A percentile compares a stretch with the other conserved stretches of the same genome.
phyloP scores from a whole-genome alignment of 1,140 invertebrate genomes.

The Zaprionus kolodkinae region DNA sequence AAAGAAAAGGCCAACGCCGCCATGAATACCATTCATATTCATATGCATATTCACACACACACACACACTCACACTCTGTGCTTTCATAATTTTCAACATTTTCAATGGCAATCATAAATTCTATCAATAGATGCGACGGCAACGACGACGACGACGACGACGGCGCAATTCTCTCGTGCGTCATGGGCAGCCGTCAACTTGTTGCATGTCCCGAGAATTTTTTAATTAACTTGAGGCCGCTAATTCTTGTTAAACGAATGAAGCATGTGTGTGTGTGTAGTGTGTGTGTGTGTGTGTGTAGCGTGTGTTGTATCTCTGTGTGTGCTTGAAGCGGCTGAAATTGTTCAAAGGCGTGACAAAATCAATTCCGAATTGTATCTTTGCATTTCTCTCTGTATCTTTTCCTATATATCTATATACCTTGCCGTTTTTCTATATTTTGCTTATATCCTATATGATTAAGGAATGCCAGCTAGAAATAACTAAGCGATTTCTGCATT shows the following conservation, averaged over 20 bases:
- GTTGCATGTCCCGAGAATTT: constrained; percentile 63
- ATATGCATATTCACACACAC: not conserved
- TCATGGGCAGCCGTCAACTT: constrained; percentile 77
- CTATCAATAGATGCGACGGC: constrained; percentile 42
- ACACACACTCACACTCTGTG: not conserved
- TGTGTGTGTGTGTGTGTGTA: not conserved
- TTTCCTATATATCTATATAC: too few species aligned
- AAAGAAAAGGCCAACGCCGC: constrained; percentile 39
- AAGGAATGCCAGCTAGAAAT: too few species aligned
- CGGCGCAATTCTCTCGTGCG: constrained; percentile 52
- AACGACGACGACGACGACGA: not conserved
- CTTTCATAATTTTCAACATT: constrained; percentile 70
- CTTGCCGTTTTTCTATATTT: too few species aligned
- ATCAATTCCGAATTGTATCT: constrained; percentile 19
- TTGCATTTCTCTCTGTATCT: not conserved
- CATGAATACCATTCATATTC: constrained; percentile 24
- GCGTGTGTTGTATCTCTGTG: not conserved
- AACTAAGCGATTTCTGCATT: too few species aligned
- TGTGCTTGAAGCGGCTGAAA: constrained; percentile 12
- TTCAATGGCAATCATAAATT: constrained; percentile 76
- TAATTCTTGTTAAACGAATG: constrained; percentile 41
- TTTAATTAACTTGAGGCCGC: constrained; percentile 57
- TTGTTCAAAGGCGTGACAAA: constrained; percentile 24
- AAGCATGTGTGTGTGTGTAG: not conserved
- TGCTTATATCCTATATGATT: too few species aligned